Evolutionary conservation across 1,140 invertebrate species (phyloP).

Genomic region (Anoplophora glabripennis): DNA sequence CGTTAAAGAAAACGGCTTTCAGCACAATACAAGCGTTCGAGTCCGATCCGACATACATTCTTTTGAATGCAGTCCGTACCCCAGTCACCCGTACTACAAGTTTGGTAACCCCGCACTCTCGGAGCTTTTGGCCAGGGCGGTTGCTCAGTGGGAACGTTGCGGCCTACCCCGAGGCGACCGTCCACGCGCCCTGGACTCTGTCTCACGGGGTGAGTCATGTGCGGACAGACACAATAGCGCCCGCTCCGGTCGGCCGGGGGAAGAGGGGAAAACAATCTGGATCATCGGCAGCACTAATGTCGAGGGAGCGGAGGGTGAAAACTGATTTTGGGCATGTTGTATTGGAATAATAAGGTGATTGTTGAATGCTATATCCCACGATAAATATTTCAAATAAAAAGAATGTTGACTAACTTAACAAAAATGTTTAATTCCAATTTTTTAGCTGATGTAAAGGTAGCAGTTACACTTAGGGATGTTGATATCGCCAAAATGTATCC

Average conservation of each 20-base stretch:
- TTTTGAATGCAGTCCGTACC: too few species aligned
- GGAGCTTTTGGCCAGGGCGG: conserved; percentile 45
- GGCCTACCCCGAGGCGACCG: conserved; percentile 47
- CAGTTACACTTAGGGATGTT: too few species aligned
- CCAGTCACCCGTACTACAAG: too few species aligned
- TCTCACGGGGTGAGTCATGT: conserved; percentile 43
- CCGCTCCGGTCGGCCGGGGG: not conserved
- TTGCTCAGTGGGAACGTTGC: conserved; percentile 51
- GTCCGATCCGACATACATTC: too few species aligned
- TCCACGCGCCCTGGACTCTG: conserved; percentile 42
- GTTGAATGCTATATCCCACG: not conserved
- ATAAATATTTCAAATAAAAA: not conserved
- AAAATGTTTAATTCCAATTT: too few species aligned
- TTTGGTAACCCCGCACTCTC: conserved; percentile 22
- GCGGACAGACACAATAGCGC: conserved; percentile 5
- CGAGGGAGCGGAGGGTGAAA: conserved; percentile 27
- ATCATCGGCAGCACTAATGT: conserved; percentile 25
- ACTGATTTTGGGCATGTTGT: conserved; percentile 27
- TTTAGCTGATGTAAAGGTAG: too few species aligned
- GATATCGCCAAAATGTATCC: too few species aligned
- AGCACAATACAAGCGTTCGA: too few species aligned
- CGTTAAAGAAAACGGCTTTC: too few species aligned
- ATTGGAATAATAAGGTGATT: conserved; percentile 15
- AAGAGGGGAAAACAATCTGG: conserved; percentile 20
- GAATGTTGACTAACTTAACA: not conserved